Evolutionary conservation across 2,113 vertebrate species (phyloP).

Genomic region (Xerus inauris): DNA sequence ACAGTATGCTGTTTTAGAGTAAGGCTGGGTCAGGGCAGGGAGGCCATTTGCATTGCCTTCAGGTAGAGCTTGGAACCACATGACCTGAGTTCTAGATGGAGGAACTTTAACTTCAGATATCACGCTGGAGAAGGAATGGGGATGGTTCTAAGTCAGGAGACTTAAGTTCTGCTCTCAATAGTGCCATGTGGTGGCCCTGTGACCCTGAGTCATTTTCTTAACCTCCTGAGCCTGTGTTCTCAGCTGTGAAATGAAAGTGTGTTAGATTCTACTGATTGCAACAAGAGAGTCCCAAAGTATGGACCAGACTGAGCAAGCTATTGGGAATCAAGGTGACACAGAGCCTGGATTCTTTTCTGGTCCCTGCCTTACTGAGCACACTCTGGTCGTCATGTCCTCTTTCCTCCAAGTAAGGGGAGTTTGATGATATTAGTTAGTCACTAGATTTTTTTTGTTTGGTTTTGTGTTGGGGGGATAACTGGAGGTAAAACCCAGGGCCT

Average conservation of each 20-base stretch:
- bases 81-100: neutral
- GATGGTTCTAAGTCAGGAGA: neutral
- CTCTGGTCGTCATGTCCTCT: neutral
- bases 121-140: neutral
- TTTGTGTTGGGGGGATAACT: too few relatives aligned
- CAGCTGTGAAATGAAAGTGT: neutral
- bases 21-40: neutral
- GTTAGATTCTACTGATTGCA: neutral
- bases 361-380: neutral
- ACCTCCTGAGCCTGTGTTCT: neutral
- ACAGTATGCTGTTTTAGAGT: neutral
- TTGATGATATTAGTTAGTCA: neutral
- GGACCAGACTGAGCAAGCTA: neutral
- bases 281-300: neutral
- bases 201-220: neutral
- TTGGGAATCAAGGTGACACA: neutral
- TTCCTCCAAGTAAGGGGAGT: neutral
- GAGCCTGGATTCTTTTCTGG: neutral
- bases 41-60: neutral
- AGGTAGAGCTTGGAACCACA: neutral
- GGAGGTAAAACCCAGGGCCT: neutral
- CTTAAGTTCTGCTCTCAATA: neutral
- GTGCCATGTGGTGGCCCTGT: neutral
- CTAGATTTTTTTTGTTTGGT: neutral
- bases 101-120: neutral